Conservation (phyloP, 2,113 vertebrate genomes). For the Lutjanus erythropterus region DNA sequence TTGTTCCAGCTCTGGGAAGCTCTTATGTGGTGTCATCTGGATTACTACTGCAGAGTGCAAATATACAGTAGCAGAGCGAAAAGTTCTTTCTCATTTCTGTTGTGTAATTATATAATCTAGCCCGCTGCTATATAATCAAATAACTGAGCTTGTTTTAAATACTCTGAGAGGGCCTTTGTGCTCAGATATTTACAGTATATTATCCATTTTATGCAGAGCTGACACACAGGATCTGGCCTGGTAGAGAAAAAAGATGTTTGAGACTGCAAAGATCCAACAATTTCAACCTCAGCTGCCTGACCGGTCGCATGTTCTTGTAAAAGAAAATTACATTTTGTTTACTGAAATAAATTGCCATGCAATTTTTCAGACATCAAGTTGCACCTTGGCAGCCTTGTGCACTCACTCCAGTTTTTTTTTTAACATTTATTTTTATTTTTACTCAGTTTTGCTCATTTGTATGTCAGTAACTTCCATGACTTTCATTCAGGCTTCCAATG, state of each 20-base stretch:
- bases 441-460: not conserved
- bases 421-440: slow-evolving; percentile 14
- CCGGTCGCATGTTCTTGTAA: not conserved
- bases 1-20: slow-evolving; percentile 42
- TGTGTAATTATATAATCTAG: slow-evolving; percentile 50
- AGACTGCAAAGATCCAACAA: not conserved
- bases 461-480: slow-evolving; percentile 17
- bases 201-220: slow-evolving; percentile 31
- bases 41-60: slow-evolving; percentile 43
- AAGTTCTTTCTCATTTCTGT: slow-evolving; percentile 30
- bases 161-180: slow-evolving; percentile 38
- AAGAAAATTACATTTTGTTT: not conserved
- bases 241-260: not conserved
- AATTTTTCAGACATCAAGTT: slow-evolving; percentile 23
- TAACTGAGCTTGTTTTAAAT: slow-evolving; percentile 37
- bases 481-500: slow-evolving; percentile 21
- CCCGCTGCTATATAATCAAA: slow-evolving; percentile 54
- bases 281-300: slow-evolving; percentile 1
- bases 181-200: slow-evolving; percentile 60
- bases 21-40: slow-evolving; percentile 44
- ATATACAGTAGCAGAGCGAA: slow-evolving; percentile 38
- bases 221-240: slow-evolving; percentile 39
- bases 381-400: not conserved
- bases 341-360: not conserved
- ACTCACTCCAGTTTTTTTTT: not conserved